Base-by-base conservation (phyloP, 2,888 invertebrate genomes). In the Agriopis marginaria region DNA sequence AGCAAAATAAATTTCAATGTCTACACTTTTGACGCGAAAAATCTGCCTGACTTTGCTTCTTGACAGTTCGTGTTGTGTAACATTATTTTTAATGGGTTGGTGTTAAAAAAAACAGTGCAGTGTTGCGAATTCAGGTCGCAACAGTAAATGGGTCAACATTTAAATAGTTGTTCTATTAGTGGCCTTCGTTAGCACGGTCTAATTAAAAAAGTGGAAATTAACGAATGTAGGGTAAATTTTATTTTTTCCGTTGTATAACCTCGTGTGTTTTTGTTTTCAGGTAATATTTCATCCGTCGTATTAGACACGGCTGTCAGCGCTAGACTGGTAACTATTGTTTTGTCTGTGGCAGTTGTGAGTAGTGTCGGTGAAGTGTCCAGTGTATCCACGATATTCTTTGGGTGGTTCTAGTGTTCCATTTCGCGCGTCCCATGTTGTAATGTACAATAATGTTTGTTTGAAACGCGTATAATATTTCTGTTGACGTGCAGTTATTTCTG, bases 71-170 rank as follows among this genome's bases (percentile, higher is more conserved):
- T 79, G 83, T 91, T 92, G 87, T 89, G 88, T 89, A 90, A 92
- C 88, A 83, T 87, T 84, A 64, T 87, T 85, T 88, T 89, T 87
- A 89, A 89, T 88, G 85, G 82, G 78, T 81, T 82, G 74, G 77
- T 83, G 83, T 84, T 84, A 87, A 88, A 88, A 88, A 83, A 80
- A 23, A 81, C 77, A 81, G 77, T 89, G 87, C 88, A 91, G 81
- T 86, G 85, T 79, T 88, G 90, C 89, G 87, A 91, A 93, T 91
- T 88, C 78, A 83, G 93, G 93, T 90, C 93, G 90, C 84, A 76
- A 74, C 76, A 71, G 83, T 80, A 91, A 90, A 89, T 92, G 80
- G 93, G 93, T 93, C 93, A 89, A 47, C 80, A 82, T 86, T 86
- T 84, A 91, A 92, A 91, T 91, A 90, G 88, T 86, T 80, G 78